A percentile compares a stretch with the other conserved stretches of the same genome.
Conservation (phyloP, 1,140 invertebrate species). For the Pollicipes pollicipes region DNA sequence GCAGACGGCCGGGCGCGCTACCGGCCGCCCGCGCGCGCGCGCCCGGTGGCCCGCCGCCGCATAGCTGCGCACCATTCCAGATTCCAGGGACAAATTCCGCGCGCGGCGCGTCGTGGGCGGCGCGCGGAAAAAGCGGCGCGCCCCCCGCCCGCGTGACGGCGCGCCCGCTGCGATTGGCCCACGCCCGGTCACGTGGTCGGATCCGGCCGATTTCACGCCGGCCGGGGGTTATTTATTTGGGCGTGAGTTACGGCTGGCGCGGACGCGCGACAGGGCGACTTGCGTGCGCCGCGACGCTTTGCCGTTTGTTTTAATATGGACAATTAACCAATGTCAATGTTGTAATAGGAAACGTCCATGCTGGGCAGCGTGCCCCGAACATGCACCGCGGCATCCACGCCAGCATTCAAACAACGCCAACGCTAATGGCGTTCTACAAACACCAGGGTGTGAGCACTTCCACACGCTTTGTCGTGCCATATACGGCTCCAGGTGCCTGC, state of each 20-base stretch:
- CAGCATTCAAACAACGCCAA: too few relatives aligned
- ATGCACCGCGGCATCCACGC: too few relatives aligned
- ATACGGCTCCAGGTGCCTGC: too few relatives aligned
- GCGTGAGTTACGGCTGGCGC: neutral
- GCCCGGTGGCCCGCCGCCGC: neutral
- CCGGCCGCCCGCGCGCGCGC: too few relatives aligned
- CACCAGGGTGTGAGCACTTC: too few relatives aligned
- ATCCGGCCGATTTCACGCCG: neutral
- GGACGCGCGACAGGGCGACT: neutral
- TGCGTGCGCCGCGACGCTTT: neutral
- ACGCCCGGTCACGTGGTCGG: neutral
- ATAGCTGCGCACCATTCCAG: neutral
- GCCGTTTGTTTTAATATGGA: neutral
- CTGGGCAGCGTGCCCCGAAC: too few relatives aligned
- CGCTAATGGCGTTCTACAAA: too few relatives aligned
- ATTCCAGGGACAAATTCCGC: constrained; percentile 1
- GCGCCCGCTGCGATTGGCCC: neutral
- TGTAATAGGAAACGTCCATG: neutral
- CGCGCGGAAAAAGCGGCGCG: neutral
- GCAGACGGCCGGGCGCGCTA: neutral
- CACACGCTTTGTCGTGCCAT: too few relatives aligned
- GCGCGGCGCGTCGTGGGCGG: neutral
- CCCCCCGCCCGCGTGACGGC: neutral
- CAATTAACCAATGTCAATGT: neutral
- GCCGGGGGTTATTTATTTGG: neutral